Base-by-base conservation (phyloP, 1,140 invertebrate genomes). In the Octopus sinensis region DNA sequence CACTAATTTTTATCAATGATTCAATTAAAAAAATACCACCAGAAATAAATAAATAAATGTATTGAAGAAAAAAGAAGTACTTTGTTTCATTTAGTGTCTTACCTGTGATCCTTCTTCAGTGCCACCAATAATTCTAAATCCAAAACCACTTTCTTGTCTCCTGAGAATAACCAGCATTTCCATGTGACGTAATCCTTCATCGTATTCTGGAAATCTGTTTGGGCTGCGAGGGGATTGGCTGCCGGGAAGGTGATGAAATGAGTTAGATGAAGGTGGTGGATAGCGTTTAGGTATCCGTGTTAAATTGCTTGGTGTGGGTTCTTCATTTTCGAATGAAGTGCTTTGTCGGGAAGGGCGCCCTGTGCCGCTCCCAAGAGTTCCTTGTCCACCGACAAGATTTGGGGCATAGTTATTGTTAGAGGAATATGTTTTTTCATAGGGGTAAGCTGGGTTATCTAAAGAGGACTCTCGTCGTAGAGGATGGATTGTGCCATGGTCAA, bases 121-220 rank as follows among this genome's bases (percentile, higher is more conserved):
- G 54, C 98, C 98, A n/a, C 98, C 98, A 54, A 99, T 96, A 88
- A 99, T 98, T 84, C 98, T 93, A 92, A 99, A 99, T 7, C 98
- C 98, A 92, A 99, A 98, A 17, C 96, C 96, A 88, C 93, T 93
- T 79, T 96, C 95, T 88, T 96, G 95, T 79, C 95, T 92, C 56
- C 94, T 93, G 12, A 98, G 90, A 23, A 94, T 94, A 0, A 97
- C 95, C 78, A 94, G 93, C 82, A 95, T 94, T 86, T 96, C 94
- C 79, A 94, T 90, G 90, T 93, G 95, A 83, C 95, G 94, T 2
- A 75, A 77, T 71, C 80, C 83, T 30, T 84, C 86, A 71, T 84
- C 83, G 43, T 83, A 83, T 77, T 84, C 86, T 23, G 82, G 83
- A 56, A 80, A 81, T 17, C 85, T 71, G 73, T 81, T 81, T 68